Percentiles rank a stretch among this genome's conserved stretches.
phyloP scores from a whole-genome alignment of 2,888 invertebrate genomes.

The Oligia strigilis region DNA sequence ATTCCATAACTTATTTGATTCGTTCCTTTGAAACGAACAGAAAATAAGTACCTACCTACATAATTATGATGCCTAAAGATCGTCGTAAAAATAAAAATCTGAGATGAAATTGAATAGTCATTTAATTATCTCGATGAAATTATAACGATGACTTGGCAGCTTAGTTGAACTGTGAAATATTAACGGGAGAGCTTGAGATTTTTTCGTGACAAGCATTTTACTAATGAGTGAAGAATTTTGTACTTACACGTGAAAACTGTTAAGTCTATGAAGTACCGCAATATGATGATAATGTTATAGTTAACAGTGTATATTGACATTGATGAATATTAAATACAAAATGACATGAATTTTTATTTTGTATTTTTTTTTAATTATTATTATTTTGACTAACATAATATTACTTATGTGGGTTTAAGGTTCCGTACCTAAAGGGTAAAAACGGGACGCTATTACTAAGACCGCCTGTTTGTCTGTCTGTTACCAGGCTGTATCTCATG shows the following conservation, averaged over 20 bases:
- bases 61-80: neutral
- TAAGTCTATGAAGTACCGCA: neutral
- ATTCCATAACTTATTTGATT: neutral
- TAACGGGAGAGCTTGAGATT: slow-evolving; percentile 28
- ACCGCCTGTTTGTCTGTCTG: too few species aligned
- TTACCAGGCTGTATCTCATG: too few species aligned
- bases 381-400: neutral
- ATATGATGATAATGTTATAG: too few species aligned
- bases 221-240: slow-evolving; percentile 39
- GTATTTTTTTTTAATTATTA: neutral
- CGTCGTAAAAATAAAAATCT: neutral
- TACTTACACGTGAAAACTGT: slow-evolving; percentile 18
- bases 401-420: too few species aligned
- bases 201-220: slow-evolving; percentile 41
- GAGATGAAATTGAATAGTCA: slow-evolving; percentile 28
- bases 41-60: neutral
- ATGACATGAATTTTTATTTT: neutral
- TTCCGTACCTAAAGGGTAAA: too few species aligned
- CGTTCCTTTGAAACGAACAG: neutral
- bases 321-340: neutral
- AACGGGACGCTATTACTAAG: too few species aligned
- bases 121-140: slow-evolving; percentile 47
- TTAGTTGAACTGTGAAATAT: slow-evolving; percentile 37
- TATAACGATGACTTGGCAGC: slow-evolving; percentile 31
- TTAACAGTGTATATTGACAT: too few species aligned